Base-by-base conservation (phyloP, 2,888 invertebrate species). In the Caradrina kadenii region DNA sequence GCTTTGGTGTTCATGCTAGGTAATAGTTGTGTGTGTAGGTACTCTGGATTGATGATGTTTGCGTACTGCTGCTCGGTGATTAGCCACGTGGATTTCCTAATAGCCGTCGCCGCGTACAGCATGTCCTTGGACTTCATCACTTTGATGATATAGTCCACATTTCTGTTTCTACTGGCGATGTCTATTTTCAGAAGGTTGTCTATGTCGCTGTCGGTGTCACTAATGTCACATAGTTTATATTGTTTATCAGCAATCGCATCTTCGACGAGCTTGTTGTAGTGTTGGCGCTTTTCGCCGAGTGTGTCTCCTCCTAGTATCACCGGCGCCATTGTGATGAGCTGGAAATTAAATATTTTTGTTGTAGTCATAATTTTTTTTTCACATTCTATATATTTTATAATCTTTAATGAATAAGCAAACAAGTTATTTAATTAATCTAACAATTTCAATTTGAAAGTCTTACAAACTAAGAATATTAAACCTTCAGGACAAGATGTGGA, bases 151-250 rank as follows among this genome's bases (percentile, higher is more conserved):
- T 89, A 93, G 39, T 90, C 83, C 1, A 92, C 82, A 76, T 93
- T 81, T 79, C 82, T 90, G 15, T 82, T 86, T 26, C 83, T 79
- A 63, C 88, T 79, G 0, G 93, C 93, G 48, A 91, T 69, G 65
- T 93, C 92, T 73, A 94, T 93, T 86, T 91, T 91, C 35, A 91
- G 80, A 52, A 93, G 80, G 67, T 92, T 91, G 19, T 89, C 85
- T 21, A 92, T 63, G 64, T 94, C 93, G 26, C 83, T 65, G n/a
- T 89, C 84, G 13, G 83, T 83, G 10, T 76, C 74, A 50, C 82
- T 79, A 42, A 92, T 87, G 15, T 86, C 77, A 45, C 54, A 7
- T 52, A 88, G 67, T 59, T 80, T 67, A 56, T 80, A 66, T 8
- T 74, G 53, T 60, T 82, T 76, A 52, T 81, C 74, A 45, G 69